These are phyloP conservation scores for Hypolimnas misippus DNA, from an alignment of 2,888 invertebrate genomes.

Conservation along the genomic window DNA sequence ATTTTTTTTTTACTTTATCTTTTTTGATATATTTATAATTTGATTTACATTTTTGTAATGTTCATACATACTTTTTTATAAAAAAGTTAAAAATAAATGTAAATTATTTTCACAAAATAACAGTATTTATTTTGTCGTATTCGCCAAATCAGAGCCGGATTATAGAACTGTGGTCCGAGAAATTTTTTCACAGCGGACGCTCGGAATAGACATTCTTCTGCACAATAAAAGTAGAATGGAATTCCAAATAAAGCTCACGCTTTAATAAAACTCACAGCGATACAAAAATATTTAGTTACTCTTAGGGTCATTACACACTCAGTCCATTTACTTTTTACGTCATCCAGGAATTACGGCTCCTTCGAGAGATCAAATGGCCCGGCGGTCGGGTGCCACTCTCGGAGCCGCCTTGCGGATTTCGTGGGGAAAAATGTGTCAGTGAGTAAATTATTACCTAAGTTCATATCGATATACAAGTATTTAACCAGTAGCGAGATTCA, in stretches of 20 bases:
- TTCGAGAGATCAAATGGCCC: conserved; percentile 90
- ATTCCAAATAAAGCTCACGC: conserved; percentile 17
- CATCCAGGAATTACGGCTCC: conserved; percentile 89
- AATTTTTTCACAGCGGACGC: conserved; percentile 16
- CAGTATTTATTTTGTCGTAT: too few relatives aligned
- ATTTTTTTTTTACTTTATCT: background rate
- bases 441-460: conserved; percentile 70
- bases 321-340: conserved; percentile 19
- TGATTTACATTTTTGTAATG: too few relatives aligned
- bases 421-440: conserved; percentile 95
- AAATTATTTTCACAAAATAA: too few relatives aligned
- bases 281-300: conserved; percentile 6
- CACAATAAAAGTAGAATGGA: conserved; percentile 19
- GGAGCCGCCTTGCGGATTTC: conserved; percentile 95
- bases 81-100: too few relatives aligned
- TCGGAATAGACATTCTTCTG: conserved; percentile 24
- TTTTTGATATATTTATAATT: background rate
- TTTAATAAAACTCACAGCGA: conserved; percentile 28
- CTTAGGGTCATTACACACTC: background rate
- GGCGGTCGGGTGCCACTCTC: conserved; percentile 90
- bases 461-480: background rate
- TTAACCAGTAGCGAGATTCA: background rate
- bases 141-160: background rate
- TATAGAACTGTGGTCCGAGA: conserved; percentile 9
- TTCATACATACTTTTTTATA: too few relatives aligned